A percentile compares a stretch with the other conserved stretches of the same genome.
Evolutionary conservation across 2,888 invertebrate species (phyloP).

Genomic region (Eucera pruinosa): DNA sequence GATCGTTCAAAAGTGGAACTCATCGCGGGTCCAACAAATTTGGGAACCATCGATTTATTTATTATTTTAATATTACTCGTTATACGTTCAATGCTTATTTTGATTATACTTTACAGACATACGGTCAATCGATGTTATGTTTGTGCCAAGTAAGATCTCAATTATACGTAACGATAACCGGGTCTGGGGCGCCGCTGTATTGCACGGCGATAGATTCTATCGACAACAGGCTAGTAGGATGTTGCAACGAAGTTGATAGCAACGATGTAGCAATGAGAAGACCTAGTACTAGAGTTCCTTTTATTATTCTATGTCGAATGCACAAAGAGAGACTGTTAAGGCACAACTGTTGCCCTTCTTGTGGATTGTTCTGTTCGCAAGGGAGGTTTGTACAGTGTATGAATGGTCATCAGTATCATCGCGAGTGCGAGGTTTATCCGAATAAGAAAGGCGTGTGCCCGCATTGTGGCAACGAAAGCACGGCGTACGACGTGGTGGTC

Average conservation of each 20-base stretch:
- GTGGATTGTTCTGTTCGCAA: slow-evolving; percentile 96
- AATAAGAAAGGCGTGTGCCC: slow-evolving; percentile 87
- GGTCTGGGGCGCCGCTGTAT: slow-evolving; percentile 86
- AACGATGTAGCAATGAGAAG: slow-evolving; percentile 87
- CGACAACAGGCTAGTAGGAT: slow-evolving; percentile 91
- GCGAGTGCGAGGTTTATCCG: slow-evolving; percentile 89
- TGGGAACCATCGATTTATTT: too few species aligned
- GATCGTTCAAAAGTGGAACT: too few species aligned
- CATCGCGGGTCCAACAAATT: too few species aligned
- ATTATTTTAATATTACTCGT: slow-evolving; percentile 16
- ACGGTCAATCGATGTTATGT: slow-evolving; percentile 83
- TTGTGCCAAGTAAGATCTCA: slow-evolving; percentile 85
- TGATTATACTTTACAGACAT: slow-evolving; percentile 73
- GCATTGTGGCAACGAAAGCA: slow-evolving; percentile 89
- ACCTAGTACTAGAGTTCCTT: slow-evolving; percentile 91
- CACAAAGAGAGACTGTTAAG: slow-evolving; percentile 90
- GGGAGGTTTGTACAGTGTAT: slow-evolving; percentile 94
- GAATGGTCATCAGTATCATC: slow-evolving; percentile 92
- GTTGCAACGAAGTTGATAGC: slow-evolving; percentile 89
- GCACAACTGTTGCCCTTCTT: slow-evolving; percentile 96
- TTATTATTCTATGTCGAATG: slow-evolving; percentile 91
- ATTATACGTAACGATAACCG: slow-evolving; percentile 85
- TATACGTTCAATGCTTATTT: background rate
- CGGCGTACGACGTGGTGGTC: slow-evolving; percentile 87
- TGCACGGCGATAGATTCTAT: slow-evolving; percentile 92